Evolutionary conservation across 2,113 vertebrate species (phyloP).

Genomic region (Psophia crepitans): DNA sequence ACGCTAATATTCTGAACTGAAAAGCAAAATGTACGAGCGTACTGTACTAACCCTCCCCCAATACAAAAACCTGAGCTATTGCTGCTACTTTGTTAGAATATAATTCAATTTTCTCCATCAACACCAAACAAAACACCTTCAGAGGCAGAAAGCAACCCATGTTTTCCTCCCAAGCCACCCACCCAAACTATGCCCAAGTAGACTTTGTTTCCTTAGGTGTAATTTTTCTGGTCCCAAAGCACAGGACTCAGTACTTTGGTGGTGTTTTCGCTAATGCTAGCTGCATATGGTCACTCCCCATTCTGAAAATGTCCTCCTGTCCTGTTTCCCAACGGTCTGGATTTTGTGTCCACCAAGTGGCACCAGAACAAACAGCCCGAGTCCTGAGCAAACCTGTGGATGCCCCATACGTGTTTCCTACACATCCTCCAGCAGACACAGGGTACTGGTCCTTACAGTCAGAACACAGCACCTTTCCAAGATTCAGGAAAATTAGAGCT

Average conservation of each 20-base stretch:
- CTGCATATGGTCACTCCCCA: neutral
- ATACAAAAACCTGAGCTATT: neutral
- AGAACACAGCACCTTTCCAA: neutral
- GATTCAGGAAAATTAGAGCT: neutral
- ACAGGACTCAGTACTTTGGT: neutral
- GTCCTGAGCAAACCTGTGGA: neutral
- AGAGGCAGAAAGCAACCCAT: neutral
- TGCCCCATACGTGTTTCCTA: neutral
- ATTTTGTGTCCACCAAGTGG: neutral
- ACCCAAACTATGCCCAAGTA: neutral
- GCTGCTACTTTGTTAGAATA: neutral
- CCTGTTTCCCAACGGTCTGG: neutral
- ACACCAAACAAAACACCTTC: neutral
- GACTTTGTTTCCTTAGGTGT: neutral
- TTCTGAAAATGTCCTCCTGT: neutral
- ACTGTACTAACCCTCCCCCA: neutral
- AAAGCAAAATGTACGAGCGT: neutral
- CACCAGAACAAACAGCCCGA: neutral
- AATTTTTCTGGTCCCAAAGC: neutral
- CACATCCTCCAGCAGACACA: neutral
- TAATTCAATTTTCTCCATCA: conserved; percentile 41
- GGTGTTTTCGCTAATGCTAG: neutral
- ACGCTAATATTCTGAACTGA: neutral
- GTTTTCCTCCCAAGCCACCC: neutral
- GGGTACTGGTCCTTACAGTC: fast-evolving